Conservation (phyloP, 2,113 vertebrate species). For the Ptychochromis oligacanthus region DNA sequence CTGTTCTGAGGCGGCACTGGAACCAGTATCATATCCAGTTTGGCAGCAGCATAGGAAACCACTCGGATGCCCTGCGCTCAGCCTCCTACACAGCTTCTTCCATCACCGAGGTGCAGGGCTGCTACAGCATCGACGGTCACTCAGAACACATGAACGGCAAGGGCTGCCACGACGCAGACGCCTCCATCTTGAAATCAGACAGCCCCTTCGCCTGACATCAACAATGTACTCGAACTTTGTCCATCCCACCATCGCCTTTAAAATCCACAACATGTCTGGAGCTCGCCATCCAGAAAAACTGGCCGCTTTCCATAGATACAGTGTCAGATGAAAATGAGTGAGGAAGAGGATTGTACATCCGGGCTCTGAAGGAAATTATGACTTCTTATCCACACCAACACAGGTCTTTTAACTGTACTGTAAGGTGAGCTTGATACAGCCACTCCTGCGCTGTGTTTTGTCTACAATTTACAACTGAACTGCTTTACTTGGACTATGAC, state of each 20-base stretch:
- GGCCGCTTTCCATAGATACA: background rate
- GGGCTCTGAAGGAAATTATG: background rate
- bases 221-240: background rate
- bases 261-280: constrained; percentile 32
- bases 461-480: constrained; percentile 22
- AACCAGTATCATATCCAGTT: constrained; percentile 95
- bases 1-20: constrained; percentile 91
- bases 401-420: constrained; percentile 19
- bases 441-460: background rate
- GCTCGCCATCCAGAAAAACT: background rate
- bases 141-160: constrained; percentile 94
- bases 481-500: constrained; percentile 28
- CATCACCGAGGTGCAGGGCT: constrained; percentile 89
- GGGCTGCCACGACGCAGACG: constrained; percentile 85
- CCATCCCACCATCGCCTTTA: background rate
- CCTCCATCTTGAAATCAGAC: constrained; percentile 81
- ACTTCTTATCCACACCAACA: background rate
- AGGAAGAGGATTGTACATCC: background rate
- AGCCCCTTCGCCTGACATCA: constrained; percentile 83
- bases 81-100: constrained; percentile 95
- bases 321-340: background rate
- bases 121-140: constrained; percentile 88
- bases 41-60: constrained; percentile 86
- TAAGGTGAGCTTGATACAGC: constrained; percentile 10
- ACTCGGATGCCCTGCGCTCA: constrained; percentile 88